Evolutionary conservation across 37 sponge, comb jelly and placozoan genomes (phyloP), one percentile per base, ranked within the genome.

Genomic region (Axinella damicornis): DNA sequence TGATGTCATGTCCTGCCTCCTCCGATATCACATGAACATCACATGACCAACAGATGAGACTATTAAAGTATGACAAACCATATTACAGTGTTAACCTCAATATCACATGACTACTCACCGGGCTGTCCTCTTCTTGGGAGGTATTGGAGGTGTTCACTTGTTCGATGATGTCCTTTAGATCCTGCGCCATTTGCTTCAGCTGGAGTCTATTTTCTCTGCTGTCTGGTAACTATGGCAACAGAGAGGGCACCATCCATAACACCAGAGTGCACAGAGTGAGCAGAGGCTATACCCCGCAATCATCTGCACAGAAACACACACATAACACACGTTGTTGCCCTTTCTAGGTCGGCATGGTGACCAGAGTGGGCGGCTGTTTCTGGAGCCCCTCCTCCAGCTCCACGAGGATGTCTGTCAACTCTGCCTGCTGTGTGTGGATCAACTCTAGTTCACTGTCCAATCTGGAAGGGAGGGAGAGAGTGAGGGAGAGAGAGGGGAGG

Each of bases 391-490:
- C 55, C 67, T 98, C 99, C 83, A 98, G 84, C 0, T 86, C 84
- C 25, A 40, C 30, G 20, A 98, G 87, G 52, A 96, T 78, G 71
- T 94, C 92, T 62, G 96, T 95, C 57, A 98, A 79, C 73, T 98
- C 99, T 37, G 75, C 56, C 81, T 98, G 99, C 69, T 98, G 99
- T 11, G 95, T 79, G 24, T 84, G 54, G 53, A 98, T 98, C 65
- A 96, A 80, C 90, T 98, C 96, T 32, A 98, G 88, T 38, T 98
- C 99, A 76, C 88, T 92, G 60, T 98, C 90, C 58, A 98, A 65
- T 27, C 96, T 86, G 64, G 24, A 28, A 20, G 22, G 11, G 40
- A n/a, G 40, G 60, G 9, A 59, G 21, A 30, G 60, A n/a, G 9
- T 11, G 31, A 41, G n/a, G 12, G 46, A 9, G 4, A 9, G 46